phyloP scores from a whole-genome alignment of 2,888 invertebrate genomes.

The Trileptium ribeirensis region DNA sequence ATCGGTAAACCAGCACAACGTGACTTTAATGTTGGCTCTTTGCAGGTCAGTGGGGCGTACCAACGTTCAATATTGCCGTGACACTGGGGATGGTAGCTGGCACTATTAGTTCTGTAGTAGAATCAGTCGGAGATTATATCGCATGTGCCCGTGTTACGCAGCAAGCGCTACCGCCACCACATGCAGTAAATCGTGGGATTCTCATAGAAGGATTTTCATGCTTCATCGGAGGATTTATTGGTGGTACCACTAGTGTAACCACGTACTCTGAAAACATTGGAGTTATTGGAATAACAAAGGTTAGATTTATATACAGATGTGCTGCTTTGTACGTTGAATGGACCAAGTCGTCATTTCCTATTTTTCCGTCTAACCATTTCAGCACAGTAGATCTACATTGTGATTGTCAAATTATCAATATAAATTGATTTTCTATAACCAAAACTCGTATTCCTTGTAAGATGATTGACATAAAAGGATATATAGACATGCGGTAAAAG shows the following conservation, averaged over 20 bases:
- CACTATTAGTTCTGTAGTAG: conserved; percentile 69
- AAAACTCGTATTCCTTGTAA: no score
- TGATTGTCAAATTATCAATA: no score
- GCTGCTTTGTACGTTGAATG: no score
- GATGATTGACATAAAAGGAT: no score
- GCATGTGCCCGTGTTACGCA: conserved; percentile 68
- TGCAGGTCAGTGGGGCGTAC: conserved; percentile 61
- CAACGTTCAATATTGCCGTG: conserved; percentile 64
- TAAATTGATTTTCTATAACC: no score
- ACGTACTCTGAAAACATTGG: conserved; percentile 84
- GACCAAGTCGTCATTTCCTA: no score
- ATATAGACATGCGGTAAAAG: no score
- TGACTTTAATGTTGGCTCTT: not conserved
- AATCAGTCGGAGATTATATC: conserved; percentile 79
- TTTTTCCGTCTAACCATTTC: no score
- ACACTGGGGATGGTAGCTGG: conserved; percentile 71
- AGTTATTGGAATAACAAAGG: conserved; percentile 77
- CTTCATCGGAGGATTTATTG: conserved; percentile 73
- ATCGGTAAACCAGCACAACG: not conserved
- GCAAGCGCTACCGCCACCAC: conserved; percentile 72
- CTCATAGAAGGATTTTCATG: conserved; percentile 78
- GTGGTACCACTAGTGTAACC: conserved; percentile 76
- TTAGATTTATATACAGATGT: no score
- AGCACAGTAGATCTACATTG: no score
- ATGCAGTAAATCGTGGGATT: conserved; percentile 78